Conservation (phyloP, 2,113 vertebrate genomes). For the Stigmatopora argus region DNA sequence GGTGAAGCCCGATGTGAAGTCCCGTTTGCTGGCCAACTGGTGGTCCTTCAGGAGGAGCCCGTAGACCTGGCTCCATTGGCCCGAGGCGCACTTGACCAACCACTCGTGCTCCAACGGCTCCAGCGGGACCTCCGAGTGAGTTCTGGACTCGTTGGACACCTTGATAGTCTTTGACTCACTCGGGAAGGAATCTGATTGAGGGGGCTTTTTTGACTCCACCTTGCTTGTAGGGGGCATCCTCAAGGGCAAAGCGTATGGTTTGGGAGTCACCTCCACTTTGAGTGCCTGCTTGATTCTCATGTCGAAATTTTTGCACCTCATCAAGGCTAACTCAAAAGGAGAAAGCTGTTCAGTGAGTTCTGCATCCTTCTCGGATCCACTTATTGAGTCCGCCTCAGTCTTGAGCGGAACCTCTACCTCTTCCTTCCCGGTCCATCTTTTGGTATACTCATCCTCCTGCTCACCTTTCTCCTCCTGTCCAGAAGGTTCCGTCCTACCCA, state of each 20-base stretch:
- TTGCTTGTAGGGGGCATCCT: constrained; percentile 55
- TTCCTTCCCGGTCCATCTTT: background rate
- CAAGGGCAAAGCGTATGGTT: constrained; percentile 77
- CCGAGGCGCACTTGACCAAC: constrained; percentile 76
- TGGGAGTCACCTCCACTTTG: constrained; percentile 46
- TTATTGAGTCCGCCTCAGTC: constrained; percentile 1
- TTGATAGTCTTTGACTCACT: constrained; percentile 38
- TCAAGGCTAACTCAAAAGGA: constrained; percentile 40
- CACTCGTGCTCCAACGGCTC: constrained; percentile 81
- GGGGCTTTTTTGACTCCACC: constrained; percentile 17
- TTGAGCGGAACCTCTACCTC: background rate
- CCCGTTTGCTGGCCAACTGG: constrained; percentile 78
- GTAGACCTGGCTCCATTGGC: constrained; percentile 82
- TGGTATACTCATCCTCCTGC: background rate
- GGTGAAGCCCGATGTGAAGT: constrained; percentile 89
- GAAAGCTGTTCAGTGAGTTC: background rate
- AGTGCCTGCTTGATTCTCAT: constrained; percentile 33
- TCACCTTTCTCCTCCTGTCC: background rate
- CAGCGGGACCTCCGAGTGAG: constrained; percentile 61
- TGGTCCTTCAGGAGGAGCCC: constrained; percentile 80
- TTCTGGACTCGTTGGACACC: constrained; percentile 50
- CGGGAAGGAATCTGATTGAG: background rate
- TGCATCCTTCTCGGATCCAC: background rate
- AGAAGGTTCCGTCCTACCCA: background rate
- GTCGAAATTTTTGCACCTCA: constrained; percentile 19